These are phyloP conservation scores for Nasonovia ribisnigri DNA, from an alignment of 2,888 invertebrate species.

Conservation along the genomic window DNA sequence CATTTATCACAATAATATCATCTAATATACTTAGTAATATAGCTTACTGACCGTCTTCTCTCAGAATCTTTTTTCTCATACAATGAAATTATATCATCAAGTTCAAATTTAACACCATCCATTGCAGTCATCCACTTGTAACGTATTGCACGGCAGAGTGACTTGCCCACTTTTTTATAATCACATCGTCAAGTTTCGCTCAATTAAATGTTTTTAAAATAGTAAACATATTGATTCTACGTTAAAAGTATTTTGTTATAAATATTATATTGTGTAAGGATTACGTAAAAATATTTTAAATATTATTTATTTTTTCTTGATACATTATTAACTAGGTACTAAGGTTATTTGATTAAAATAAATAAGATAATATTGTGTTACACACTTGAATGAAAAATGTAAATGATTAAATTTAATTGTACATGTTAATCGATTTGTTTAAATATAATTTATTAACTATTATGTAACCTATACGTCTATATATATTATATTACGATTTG, in stretches of 20 bases:
- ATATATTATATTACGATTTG: too few species aligned
- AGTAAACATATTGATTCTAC: neutral
- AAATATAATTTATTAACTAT: neutral
- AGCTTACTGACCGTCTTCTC: too few species aligned
- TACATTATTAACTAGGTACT: neutral
- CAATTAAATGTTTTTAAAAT: neutral
- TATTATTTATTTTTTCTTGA: neutral
- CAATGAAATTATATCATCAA: too few species aligned
- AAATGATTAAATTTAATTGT: neutral
- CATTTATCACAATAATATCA: too few species aligned
- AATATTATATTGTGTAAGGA: neutral
- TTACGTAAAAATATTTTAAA: neutral
- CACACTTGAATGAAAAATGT: neutral
- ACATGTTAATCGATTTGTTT: neutral
- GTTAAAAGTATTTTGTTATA: neutral
- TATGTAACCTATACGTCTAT: neutral
- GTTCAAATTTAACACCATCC: too few species aligned
- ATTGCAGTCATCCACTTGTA: too few species aligned
- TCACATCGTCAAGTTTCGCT: neutral
- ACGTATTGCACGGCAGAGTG: too few species aligned
- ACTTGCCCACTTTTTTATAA: too few species aligned
- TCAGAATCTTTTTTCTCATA: too few species aligned
- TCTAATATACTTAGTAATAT: too few species aligned
- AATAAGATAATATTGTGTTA: neutral
- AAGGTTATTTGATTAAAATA: neutral